A percentile compares a stretch with the other conserved stretches of the same genome.
Conservation (phyloP, 1,140 invertebrate genomes). For the Papilio polytes region DNA sequence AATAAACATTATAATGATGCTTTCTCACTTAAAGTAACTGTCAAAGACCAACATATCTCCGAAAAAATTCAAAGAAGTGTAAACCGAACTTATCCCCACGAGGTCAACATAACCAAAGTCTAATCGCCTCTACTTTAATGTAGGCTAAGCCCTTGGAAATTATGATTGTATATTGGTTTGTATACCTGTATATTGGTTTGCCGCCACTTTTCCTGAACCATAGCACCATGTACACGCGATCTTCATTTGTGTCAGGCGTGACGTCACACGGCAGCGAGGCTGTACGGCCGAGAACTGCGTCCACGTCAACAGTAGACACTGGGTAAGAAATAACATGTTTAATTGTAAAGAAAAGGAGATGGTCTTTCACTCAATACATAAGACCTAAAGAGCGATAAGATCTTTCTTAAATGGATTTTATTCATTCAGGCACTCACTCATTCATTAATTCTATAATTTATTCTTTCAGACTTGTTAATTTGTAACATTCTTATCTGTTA, state of each 20-base stretch:
- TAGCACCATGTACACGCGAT: constrained; percentile 95
- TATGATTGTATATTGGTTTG: constrained; percentile 94
- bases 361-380: background rate
- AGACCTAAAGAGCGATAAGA: background rate
- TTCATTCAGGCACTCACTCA: background rate
- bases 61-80: background rate
- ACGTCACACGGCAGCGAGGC: constrained; percentile 94
- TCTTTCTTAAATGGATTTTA: background rate
- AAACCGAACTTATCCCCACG: background rate
- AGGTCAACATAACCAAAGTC: background rate
- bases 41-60: background rate
- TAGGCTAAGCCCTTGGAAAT: background rate
- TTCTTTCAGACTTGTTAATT: background rate
- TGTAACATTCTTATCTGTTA: too few species aligned
- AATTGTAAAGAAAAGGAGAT: background rate
- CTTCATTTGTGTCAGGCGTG: constrained; percentile 90
- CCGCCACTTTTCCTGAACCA: constrained; percentile 92
- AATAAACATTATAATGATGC: constrained; percentile 52
- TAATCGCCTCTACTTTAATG: background rate
- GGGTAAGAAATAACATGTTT: constrained; percentile 53
- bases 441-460: background rate
- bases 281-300: constrained; percentile 91
- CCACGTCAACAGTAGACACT: constrained; percentile 86
- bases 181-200: constrained; percentile 96
- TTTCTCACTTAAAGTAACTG: background rate